Percentiles rank a stretch among this genome's conserved stretches.
phyloP scores from a whole-genome alignment of 37 sponge, comb jelly and placozoan genomes.

The Aplysina aerophoba region DNA sequence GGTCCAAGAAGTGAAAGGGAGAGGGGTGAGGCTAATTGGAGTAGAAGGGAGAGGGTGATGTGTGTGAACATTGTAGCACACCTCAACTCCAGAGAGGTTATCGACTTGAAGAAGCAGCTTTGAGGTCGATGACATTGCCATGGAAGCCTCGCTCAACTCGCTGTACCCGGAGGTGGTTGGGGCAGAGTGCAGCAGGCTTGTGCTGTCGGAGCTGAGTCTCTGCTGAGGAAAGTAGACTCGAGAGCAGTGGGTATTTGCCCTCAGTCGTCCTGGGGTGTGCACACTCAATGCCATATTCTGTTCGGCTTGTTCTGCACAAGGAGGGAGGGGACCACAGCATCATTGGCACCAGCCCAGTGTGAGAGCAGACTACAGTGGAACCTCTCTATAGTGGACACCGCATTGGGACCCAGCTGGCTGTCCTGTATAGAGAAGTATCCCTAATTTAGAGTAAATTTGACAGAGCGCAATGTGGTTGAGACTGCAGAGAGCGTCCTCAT shows the following conservation, averaged over 20 bases:
- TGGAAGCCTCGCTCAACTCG: background rate
- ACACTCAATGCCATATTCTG: conserved; percentile 6
- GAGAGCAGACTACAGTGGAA: too few relatives aligned
- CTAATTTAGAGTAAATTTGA: too few relatives aligned
- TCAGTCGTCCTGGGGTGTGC: background rate
- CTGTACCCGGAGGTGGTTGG: background rate
- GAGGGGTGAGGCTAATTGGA: too few relatives aligned
- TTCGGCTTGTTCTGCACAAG: background rate
- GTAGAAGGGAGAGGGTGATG: too few relatives aligned
- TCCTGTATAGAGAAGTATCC: too few relatives aligned
- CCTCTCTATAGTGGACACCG: too few relatives aligned
- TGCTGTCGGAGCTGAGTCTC: conserved; percentile 2
- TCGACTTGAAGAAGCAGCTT: background rate
- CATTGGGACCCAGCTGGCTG: too few relatives aligned
- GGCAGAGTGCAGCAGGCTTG: background rate
- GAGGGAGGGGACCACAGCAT: background rate
- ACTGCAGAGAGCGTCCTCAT: too few relatives aligned
- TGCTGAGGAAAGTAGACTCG: background rate
- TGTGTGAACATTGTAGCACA: background rate
- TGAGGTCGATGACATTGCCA: background rate
- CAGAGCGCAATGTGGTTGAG: too few relatives aligned
- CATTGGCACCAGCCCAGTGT: too few relatives aligned
- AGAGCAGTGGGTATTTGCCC: background rate
- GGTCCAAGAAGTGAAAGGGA: too few relatives aligned
- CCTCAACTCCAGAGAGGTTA: conserved; percentile 69